phyloP scores from a whole-genome alignment of 2,113 vertebrate species.

The Helogale parvula region DNA sequence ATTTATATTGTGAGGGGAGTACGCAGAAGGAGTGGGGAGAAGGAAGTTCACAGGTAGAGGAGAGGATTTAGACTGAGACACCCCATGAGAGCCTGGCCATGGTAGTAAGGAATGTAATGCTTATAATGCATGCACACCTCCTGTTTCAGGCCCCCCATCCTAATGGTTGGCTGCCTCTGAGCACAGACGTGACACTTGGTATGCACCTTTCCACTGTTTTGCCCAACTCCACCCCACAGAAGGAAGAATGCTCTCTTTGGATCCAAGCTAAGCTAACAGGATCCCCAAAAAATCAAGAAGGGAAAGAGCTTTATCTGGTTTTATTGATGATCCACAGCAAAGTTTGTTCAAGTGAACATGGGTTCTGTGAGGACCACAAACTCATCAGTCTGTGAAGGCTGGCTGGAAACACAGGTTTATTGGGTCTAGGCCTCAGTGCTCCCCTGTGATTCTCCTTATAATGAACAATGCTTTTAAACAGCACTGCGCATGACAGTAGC shows the following conservation, averaged over 20 bases:
- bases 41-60: not conserved
- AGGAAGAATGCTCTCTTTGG: not conserved
- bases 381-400: not conserved
- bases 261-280: not conserved
- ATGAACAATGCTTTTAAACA: not conserved
- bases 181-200: not conserved
- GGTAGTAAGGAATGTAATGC: not conserved
- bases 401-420: not conserved
- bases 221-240: too few relatives aligned
- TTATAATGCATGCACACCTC: not conserved
- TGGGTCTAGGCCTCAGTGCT: accelerated
- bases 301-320: not conserved
- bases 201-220: not conserved
- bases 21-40: not conserved
- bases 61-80: not conserved
- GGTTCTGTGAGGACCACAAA: not conserved
- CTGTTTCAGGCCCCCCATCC: accelerated
- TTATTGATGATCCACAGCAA: not conserved
- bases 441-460: not conserved
- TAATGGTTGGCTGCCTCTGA: not conserved
- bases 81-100: not conserved
- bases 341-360: not conserved
- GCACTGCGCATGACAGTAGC: not conserved
- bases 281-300: not conserved
- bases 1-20: too few relatives aligned